phyloP scores from a whole-genome alignment of 2,113 vertebrate species.

The Tringa solitaria region DNA sequence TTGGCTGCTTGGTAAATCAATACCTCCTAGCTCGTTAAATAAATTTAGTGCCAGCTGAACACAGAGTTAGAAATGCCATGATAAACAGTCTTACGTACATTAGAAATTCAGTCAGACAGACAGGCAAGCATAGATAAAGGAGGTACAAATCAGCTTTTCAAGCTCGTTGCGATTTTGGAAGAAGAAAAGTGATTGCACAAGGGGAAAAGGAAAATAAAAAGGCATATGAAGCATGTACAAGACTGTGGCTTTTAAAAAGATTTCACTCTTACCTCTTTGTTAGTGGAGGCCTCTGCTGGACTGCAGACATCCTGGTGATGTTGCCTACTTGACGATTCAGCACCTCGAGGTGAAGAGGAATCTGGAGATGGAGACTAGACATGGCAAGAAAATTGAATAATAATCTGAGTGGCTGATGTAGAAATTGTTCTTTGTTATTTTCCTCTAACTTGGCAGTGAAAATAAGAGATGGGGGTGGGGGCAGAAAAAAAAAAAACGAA shows the following conservation, averaged over 20 bases:
- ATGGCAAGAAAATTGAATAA: constrained; percentile 50
- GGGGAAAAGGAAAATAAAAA: background rate
- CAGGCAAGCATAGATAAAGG: background rate
- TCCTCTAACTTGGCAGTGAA: background rate
- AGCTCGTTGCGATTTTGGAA: background rate
- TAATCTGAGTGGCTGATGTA: background rate
- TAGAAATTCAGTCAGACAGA: background rate
- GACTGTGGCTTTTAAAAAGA: background rate
- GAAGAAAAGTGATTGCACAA: background rate
- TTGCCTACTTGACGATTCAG: constrained; percentile 85
- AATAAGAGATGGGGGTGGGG: background rate
- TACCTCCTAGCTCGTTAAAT: background rate
- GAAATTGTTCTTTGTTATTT: background rate
- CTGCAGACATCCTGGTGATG: constrained; percentile 80
- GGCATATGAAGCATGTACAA: background rate
- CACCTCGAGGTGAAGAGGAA: constrained; percentile 87
- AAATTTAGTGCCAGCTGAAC: background rate
- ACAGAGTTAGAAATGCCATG: background rate
- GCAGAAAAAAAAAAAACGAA: too few species aligned
- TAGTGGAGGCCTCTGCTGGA: constrained; percentile 78
- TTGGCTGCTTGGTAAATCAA: background rate
- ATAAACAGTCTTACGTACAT: background rate
- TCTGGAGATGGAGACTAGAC: constrained; percentile 86
- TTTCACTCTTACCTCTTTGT: constrained; percentile 86
- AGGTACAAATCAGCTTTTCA: background rate